Evolutionary conservation across 1,140 invertebrate genomes (phyloP).

Genomic region (Heterodera schachtii): DNA sequence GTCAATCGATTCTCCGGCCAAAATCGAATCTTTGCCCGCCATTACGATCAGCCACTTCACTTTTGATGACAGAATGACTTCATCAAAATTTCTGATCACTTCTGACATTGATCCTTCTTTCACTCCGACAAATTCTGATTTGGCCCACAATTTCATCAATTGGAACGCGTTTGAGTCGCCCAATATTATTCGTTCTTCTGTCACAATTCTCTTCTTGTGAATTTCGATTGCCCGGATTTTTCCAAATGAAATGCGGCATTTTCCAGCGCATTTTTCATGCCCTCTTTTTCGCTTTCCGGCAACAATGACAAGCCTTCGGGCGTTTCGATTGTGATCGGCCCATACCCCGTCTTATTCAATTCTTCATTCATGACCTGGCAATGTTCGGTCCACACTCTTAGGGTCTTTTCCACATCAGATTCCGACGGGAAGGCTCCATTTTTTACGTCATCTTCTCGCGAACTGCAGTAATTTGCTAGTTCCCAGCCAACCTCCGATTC

Average conservation of each 20-base stretch:
- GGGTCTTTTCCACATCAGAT: neutral
- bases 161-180: neutral
- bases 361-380: neutral
- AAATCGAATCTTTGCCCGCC: constrained; percentile 1
- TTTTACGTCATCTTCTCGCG: constrained; percentile 3
- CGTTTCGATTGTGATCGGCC: neutral
- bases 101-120: neutral
- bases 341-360: neutral
- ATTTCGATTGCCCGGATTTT: neutral
- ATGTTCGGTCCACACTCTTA: neutral
- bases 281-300: neutral
- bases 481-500: neutral
- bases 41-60: constrained; percentile 6
- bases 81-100: constrained; percentile 13
- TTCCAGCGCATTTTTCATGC: neutral
- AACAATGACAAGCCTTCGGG: neutral
- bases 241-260: neutral
- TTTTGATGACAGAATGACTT: neutral
- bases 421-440: neutral
- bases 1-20: constrained; percentile 6
- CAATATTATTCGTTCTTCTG: neutral
- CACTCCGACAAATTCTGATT: constrained; percentile 1
- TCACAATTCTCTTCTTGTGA: neutral
- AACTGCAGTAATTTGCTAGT: neutral
- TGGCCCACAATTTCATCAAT: neutral